These are phyloP conservation scores for Drosophila buzzatii DNA, from an alignment of 2,888 invertebrate genomes.

Conservation along the genomic window DNA sequence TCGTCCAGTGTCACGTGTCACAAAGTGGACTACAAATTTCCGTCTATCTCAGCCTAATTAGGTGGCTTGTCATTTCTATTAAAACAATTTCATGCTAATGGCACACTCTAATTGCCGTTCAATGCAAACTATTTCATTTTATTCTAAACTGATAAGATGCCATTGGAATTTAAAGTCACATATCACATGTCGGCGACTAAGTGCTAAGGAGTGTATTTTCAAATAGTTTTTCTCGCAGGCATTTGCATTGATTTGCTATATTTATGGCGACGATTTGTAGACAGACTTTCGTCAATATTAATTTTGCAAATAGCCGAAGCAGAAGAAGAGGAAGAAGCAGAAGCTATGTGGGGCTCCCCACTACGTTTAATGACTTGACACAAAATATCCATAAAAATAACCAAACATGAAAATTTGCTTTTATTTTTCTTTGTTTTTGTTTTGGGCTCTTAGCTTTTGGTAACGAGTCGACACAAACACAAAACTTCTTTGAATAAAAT, in stretches of 20 bases:
- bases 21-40: background rate
- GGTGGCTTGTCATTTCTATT: background rate
- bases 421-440: conserved; percentile 16
- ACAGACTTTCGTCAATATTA: conserved; percentile 41
- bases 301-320: conserved; percentile 28
- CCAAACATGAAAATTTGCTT: conserved; percentile 35
- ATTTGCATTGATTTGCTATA: conserved; percentile 29
- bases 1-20: background rate
- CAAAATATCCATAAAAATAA: conserved; percentile 34
- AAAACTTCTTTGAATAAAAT: conserved; percentile 33
- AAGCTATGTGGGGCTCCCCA: background rate
- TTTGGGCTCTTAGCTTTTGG: conserved; percentile 11
- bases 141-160: background rate
- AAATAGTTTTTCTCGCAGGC: background rate
- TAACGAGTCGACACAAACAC: conserved; percentile 30
- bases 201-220: conserved; percentile 7
- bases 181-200: background rate
- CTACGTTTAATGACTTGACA: conserved; percentile 51
- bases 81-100: background rate
- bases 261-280: conserved; percentile 29
- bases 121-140: background rate
- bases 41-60: background rate
- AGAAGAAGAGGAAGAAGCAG: conserved; percentile 17
- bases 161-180: conserved; percentile 11
- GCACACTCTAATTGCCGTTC: background rate